Percentiles rank a stretch among this genome's conserved stretches.
phyloP scores from a whole-genome alignment of 2,113 vertebrate genomes.

The Shinisaurus crocodilurus region DNA sequence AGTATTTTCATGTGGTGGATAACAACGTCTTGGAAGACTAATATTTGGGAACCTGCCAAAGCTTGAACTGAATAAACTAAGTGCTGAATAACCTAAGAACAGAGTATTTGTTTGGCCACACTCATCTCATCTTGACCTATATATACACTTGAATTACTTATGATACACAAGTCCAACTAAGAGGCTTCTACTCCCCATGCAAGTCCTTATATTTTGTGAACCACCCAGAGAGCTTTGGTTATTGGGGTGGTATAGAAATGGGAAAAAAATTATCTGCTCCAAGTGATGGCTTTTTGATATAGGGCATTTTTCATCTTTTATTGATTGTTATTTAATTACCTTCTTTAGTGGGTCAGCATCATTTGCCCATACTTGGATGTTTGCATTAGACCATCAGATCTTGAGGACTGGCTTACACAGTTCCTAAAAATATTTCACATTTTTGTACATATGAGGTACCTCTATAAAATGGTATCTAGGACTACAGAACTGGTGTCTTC shows the following conservation, averaged over 20 bases:
- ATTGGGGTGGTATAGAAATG: too few species aligned
- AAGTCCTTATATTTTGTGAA: background rate
- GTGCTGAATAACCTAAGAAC: background rate
- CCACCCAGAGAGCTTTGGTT: too few species aligned
- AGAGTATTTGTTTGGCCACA: background rate
- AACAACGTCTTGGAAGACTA: background rate
- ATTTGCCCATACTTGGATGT: background rate
- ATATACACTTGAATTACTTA: background rate
- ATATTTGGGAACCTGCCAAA: background rate
- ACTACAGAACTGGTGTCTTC: too few species aligned
- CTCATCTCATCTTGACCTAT: background rate
- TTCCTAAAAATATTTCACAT: background rate
- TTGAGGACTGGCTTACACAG: background rate
- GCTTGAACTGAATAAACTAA: background rate
- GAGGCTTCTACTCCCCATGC: background rate
- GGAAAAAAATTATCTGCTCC: background rate
- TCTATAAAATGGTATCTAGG: background rate
- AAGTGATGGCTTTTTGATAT: background rate
- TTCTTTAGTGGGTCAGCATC: background rate
- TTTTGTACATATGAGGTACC: background rate
- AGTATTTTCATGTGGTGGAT: background rate
- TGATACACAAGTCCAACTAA: background rate
- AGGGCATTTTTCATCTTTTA: background rate
- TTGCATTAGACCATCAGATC: background rate
- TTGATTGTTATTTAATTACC: background rate